Conservation (phyloP, 1,140 invertebrate species). For the Pseudomyrmex flavicornis region DNA sequence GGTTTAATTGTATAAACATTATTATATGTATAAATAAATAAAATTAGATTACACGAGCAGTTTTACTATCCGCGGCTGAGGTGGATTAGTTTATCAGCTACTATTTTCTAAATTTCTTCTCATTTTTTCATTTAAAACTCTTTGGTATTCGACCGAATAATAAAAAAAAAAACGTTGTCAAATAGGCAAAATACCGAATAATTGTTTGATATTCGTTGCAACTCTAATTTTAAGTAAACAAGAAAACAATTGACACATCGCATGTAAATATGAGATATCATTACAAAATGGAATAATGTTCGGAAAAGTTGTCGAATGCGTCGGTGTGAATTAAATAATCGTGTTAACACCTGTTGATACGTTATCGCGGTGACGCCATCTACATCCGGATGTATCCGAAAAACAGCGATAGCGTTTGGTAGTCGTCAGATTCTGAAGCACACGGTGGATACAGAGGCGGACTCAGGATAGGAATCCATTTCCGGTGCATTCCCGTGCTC, state of each 20-base stretch:
- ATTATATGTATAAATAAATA: too few relatives aligned
- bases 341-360: constrained; percentile 56
- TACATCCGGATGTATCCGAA: constrained; percentile 19
- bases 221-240: not conserved
- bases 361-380: constrained; percentile 28
- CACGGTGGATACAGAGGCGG: not conserved
- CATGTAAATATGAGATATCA: not conserved
- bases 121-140: too few relatives aligned
- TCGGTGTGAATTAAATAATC: constrained; percentile 45
- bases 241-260: not conserved
- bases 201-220: not conserved
- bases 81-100: too few relatives aligned
- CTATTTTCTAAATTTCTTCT: too few relatives aligned
- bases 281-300: constrained; percentile 1
- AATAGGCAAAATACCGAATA: too few relatives aligned
- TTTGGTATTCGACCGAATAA: too few relatives aligned
- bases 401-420: constrained; percentile 2
- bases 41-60: too few relatives aligned
- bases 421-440: constrained; percentile 31
- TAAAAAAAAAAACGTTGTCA: too few relatives aligned
- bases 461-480: constrained; percentile 28
- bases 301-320: not conserved
- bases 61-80: too few relatives aligned
- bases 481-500: constrained; percentile 27
- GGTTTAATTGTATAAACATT: too few relatives aligned